Evolutionary conservation across 2,113 vertebrate species (phyloP).

Genomic region (Vombatus ursinus): DNA sequence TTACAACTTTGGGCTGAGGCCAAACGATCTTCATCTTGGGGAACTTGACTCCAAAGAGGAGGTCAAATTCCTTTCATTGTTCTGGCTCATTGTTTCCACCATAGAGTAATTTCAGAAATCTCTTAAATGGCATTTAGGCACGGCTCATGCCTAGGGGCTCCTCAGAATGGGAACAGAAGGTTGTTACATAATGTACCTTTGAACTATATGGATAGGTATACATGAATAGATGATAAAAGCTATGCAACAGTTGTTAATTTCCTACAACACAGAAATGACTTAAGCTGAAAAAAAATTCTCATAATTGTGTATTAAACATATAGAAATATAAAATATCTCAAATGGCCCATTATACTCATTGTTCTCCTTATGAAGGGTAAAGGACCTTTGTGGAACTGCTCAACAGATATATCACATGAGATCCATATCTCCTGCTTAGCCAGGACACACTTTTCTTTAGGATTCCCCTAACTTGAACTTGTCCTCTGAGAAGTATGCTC

Average conservation of each 20-base stretch:
- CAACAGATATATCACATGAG: no score
- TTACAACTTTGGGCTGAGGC: neutral
- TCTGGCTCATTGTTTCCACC: neutral
- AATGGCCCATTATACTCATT: no score
- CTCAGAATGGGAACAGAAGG: no score
- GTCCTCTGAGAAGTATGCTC: no score
- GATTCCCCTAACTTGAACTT: no score
- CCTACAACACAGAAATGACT: neutral
- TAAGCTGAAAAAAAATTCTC: neutral
- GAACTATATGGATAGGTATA: no score
- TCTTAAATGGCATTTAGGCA: neutral
- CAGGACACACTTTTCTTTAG: no score
- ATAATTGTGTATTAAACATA: neutral
- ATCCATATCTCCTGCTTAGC: no score
- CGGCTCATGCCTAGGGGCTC: neutral
- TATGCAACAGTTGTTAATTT: neutral
- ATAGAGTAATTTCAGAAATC: neutral
- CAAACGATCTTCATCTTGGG: neutral
- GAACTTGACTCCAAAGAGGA: neutral
- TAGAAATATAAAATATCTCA: neutral
- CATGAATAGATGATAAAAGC: no score
- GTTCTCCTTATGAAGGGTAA: no score
- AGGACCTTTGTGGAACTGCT: no score
- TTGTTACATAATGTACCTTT: no score
- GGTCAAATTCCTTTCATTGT: neutral